phyloP scores from a whole-genome alignment of 2,888 invertebrate genomes.

The Chirona hameri region DNA sequence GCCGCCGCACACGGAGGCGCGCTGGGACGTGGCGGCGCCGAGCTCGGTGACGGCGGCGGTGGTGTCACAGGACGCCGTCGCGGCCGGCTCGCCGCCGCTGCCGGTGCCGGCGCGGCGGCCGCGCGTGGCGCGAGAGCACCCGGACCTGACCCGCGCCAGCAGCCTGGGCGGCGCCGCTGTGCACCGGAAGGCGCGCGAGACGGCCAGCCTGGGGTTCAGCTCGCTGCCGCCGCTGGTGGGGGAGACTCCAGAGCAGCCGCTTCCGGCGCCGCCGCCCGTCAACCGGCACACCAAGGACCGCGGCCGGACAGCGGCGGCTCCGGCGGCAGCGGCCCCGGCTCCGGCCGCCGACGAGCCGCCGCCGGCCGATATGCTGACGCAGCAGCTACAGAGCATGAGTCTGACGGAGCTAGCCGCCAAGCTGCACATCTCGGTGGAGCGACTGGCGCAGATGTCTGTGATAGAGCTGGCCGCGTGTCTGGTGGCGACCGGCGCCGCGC shows the following conservation, averaged over 20 bases:
- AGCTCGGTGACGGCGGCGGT: constrained; percentile 51
- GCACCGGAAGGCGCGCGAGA: constrained; percentile 8
- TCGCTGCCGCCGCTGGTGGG: constrained; percentile 35
- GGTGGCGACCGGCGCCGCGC: constrained; percentile 41
- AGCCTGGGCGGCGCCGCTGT: constrained; percentile 22
- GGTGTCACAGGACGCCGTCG: constrained; percentile 42
- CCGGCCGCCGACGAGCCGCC: constrained; percentile 34
- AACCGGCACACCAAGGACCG: constrained; percentile 34
- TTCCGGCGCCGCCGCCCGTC: constrained; percentile 36
- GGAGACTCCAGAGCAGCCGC: constrained; percentile 34
- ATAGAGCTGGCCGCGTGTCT: constrained; percentile 80
- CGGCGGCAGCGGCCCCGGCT: constrained; percentile 35
- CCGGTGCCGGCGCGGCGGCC: constrained; percentile 56
- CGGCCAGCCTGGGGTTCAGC: constrained; percentile 3
- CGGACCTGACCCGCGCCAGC: constrained; percentile 22
- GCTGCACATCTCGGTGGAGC: constrained; percentile 69
- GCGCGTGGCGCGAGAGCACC: constrained; percentile 33
- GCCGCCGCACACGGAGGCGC: constrained; percentile 54
- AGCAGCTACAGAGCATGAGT: constrained; percentile 58
- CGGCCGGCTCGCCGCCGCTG: constrained; percentile 56
- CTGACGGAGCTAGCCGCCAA: constrained; percentile 73
- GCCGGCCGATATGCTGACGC: constrained; percentile 36
- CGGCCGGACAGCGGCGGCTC: background rate
- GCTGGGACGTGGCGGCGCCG: constrained; percentile 29
- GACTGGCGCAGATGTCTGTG: constrained; percentile 78